These are phyloP conservation scores for Epizoanthus rinbou DNA, from an alignment of 92 coral and sea anemone species.

Conservation along the genomic window DNA sequence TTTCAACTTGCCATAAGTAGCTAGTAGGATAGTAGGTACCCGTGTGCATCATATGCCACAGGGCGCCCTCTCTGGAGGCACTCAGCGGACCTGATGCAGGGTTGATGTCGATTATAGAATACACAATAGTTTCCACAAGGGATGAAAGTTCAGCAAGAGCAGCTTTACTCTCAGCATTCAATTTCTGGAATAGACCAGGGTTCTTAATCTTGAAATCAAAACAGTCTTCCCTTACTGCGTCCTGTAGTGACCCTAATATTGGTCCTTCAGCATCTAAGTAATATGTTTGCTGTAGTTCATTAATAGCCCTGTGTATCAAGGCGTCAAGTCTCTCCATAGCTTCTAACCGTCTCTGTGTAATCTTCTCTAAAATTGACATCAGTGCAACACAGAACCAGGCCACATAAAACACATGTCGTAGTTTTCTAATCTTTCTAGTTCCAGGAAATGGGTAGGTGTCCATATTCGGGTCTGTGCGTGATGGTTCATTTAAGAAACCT, in stretches of 20 bases:
- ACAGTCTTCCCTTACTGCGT: constrained; percentile 58
- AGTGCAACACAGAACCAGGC: constrained; percentile 84
- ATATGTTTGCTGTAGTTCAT: constrained; percentile 60
- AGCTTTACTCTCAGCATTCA: constrained; percentile 59
- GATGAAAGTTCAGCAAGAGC: constrained; percentile 65
- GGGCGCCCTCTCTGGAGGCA: constrained; percentile 71
- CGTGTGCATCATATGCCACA: constrained; percentile 76
- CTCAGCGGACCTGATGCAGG: constrained; percentile 58
- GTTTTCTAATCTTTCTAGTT: constrained; percentile 57
- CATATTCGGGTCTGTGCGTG: constrained; percentile 35
- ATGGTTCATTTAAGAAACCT: constrained; percentile 65
- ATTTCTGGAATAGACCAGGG: constrained; percentile 79
- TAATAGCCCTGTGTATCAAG: constrained; percentile 56
- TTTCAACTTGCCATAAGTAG: constrained; percentile 84
- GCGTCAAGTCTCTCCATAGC: constrained; percentile 60
- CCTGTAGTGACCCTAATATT: constrained; percentile 51
- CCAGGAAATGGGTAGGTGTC: constrained; percentile 80
- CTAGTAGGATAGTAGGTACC: constrained; percentile 59
- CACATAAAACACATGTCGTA: constrained; percentile 74
- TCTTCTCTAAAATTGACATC: constrained; percentile 50
- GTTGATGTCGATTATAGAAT: constrained; percentile 58
- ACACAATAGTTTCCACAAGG: constrained; percentile 70
- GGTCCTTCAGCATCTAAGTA: constrained; percentile 65
- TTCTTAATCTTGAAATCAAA: constrained; percentile 61
- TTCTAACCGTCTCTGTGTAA: constrained; percentile 46